Base-by-base conservation (phyloP, 2,113 vertebrate species). In the Neopipo cinnamomea region DNA sequence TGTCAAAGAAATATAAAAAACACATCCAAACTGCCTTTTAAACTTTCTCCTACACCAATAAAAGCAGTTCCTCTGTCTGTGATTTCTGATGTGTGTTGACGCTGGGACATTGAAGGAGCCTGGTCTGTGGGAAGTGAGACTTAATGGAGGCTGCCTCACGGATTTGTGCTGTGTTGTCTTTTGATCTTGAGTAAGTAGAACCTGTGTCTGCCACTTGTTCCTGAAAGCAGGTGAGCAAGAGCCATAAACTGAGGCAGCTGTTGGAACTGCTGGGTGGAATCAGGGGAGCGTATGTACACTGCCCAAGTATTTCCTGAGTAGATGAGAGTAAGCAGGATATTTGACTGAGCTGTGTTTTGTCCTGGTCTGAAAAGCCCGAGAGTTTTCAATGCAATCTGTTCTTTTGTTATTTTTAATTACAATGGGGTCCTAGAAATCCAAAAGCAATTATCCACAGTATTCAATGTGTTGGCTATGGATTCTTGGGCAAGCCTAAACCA, bases 211-310 rank as follows among this genome's bases (percentile, higher is more conserved):
- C 39, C 0, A 4, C 47, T 80, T 15, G 11, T 62, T 39, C 42
- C 50, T 90, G 72, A 50, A 23, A 74, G 72, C 28, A 79, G 81
- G 28, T 89, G 28, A 76, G 16, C 46, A 42, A 37, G 44, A 91
- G 31, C 28, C 46, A 37, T 68, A 52, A 81, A 47, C 56, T 6
- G 62, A 68, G 52, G 70, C n/a, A 63, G 39, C 37, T 41, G 47
- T 3, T 8, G 8, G 42, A 85, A 47, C 39, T 62, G 37, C 59
- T 39, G 18, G 10, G 19, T 67, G 55, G n/a, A 86, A 67, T 63
- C 2, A 1, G n/a, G 79, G 71, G 31, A 88, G 24, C 9, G 25
- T 14, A 8, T 0, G 0, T 67, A 13, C 5, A 1, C 39, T 44
- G 30, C 19, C 33, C 41, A 30, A 35, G 9, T 7, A 0, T 78